A percentile compares a stretch with the other conserved stretches of the same genome.
phyloP scores from a whole-genome alignment of 2,888 invertebrate genomes.

The Alloscopus bannaensis region DNA sequence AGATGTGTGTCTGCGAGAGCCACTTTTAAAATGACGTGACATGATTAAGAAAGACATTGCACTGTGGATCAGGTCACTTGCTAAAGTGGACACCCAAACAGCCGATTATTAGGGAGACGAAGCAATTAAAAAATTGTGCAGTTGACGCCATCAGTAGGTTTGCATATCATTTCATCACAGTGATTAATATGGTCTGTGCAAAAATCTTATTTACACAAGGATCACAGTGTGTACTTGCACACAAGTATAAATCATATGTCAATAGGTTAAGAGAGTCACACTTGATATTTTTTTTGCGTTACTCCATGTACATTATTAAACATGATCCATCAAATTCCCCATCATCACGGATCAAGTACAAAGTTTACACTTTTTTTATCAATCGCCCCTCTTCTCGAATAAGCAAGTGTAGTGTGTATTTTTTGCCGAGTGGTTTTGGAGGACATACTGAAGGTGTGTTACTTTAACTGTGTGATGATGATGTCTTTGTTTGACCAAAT shows the following conservation, averaged over 20 bases:
- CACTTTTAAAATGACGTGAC: conserved; percentile 49
- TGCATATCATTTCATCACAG: background rate
- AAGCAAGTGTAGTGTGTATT: background rate
- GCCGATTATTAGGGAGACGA: no score
- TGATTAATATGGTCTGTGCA: background rate
- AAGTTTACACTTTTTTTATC: background rate
- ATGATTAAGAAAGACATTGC: conserved; percentile 48
- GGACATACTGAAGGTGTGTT: conserved; percentile 19
- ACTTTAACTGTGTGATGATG: background rate
- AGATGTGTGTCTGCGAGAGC: conserved; percentile 3
- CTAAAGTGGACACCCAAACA: conserved; percentile 29
- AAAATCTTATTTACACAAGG: conserved; percentile 18
- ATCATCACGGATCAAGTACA: background rate
- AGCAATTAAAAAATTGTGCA: background rate
- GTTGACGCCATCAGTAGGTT: conserved; percentile 2
- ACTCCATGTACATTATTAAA: no score
- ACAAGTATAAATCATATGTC: conserved; percentile 18
- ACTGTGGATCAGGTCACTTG: conserved; percentile 39
- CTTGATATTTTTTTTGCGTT: background rate
- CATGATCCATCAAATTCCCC: conserved; percentile 20
- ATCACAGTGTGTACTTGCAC: background rate
- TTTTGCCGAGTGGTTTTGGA: background rate
- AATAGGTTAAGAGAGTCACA: conserved; percentile 1
- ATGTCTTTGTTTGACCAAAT: no score
- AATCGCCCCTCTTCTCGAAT: background rate